Base-by-base conservation (phyloP, 2,888 invertebrate genomes). In the Calephelis perditalis region DNA sequence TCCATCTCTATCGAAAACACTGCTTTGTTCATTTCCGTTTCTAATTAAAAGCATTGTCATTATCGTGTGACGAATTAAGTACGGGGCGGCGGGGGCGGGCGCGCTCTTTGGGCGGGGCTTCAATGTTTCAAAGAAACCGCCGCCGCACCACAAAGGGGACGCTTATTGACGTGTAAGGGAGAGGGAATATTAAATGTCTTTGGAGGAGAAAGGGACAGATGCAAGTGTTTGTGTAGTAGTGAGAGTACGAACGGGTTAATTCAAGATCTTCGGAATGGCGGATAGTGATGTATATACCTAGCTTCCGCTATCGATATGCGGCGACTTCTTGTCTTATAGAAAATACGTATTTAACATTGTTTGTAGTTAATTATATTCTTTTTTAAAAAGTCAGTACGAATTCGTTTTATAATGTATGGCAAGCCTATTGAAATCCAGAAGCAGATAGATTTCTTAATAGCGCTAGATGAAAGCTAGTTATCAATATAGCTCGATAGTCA, bases 21-120 rank as follows among this genome's bases (percentile, higher is more conserved):
- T 62, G 47, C 61, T 59, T 67, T 60, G 62, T 61, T 61, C 59
- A 59, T 70, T 82, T 82, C 79, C 78, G 74, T 71, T 78, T 71
- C 75, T 84, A 87, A 89, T 88, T 89, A 88, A 87, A 87, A 79
- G 73, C 81, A 82, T 84, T 86, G 86, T 88, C 86, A 84, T 87
- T 87, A 86, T 69, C 74, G 75, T 81, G 84, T 87, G 86, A 88
- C 87, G 86, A 86, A 88, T 87, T 84, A 83, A 81, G 76, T 77
- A 73, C 70, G 74, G 73, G 76, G 74, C 67, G 70, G 73, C 69
- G 76, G 75, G 74, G 69, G 77, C 71, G 75, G 74, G 74, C 77
- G 71, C 52, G 52, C 26, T 10, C 35, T 7, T 40, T 52, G 76
- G 88, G 88, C 86, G 87, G 78, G 85, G 86, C 77, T 69, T 77